Evolutionary conservation across 2,113 vertebrate species (phyloP).

Genomic region (Orientallactaga bullata): DNA sequence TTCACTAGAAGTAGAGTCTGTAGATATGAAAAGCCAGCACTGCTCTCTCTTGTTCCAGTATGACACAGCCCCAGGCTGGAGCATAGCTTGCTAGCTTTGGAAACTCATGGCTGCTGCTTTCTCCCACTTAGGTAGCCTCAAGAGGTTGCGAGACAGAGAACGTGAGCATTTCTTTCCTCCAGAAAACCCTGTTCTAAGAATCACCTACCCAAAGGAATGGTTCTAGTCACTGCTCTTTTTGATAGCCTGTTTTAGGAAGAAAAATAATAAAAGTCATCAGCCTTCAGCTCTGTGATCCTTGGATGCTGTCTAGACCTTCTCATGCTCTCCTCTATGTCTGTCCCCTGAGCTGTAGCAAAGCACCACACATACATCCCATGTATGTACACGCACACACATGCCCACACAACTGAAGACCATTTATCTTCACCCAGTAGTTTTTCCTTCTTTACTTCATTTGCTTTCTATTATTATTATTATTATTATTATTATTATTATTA

Average conservation of each 20-base stretch:
- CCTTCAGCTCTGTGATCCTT: not conserved
- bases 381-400: not conserved
- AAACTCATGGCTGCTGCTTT: not conserved
- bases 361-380: not conserved
- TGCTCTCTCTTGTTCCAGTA: not conserved
- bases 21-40: not conserved
- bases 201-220: not conserved
- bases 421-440: not conserved
- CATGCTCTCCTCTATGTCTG: not conserved
- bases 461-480: too few species aligned
- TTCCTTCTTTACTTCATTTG: not conserved
- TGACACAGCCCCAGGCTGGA: not conserved
- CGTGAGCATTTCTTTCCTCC: not conserved
- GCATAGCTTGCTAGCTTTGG: not conserved
- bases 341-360: not conserved
- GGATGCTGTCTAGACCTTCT: not conserved
- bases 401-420: not conserved
- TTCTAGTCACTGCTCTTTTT: not conserved
- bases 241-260: constrained; percentile 8
- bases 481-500: too few species aligned
- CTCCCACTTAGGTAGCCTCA: not conserved
- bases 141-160: not conserved
- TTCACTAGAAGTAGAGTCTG: constrained; percentile 18
- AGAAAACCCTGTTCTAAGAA: not conserved
- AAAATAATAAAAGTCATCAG: not conserved